These are phyloP conservation scores for Akabosia matsudoensis DNA, from an alignment of 1,140 invertebrate species.

Conservation along the genomic window DNA sequence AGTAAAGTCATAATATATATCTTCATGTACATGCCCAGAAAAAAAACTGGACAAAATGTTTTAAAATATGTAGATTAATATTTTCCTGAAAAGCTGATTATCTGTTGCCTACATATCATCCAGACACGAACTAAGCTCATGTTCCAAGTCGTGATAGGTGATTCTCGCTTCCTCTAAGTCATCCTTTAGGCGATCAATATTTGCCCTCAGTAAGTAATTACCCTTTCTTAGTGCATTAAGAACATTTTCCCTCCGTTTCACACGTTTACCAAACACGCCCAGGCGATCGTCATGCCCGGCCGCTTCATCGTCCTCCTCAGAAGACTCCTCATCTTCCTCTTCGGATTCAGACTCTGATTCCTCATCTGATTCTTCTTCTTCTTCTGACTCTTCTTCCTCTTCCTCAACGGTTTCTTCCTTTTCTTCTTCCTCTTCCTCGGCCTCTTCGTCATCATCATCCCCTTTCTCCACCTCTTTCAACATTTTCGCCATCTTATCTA, in stretches of 20 bases:
- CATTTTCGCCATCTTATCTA: slow-evolving; percentile 80
- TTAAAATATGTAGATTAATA: too few relatives aligned
- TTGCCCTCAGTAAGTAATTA: slow-evolving; percentile 77
- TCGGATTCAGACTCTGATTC: slow-evolving; percentile 62
- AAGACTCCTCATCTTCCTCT: slow-evolving; percentile 57
- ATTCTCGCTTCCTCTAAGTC: slow-evolving; percentile 76
- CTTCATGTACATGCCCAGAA: too few relatives aligned
- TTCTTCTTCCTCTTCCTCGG: slow-evolving; percentile 63
- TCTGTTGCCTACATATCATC: slow-evolving; percentile 56
- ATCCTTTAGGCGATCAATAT: slow-evolving; percentile 78
- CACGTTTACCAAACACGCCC: slow-evolving; percentile 36
- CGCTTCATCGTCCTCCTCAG: slow-evolving; percentile 48
- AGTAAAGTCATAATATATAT: too few relatives aligned
- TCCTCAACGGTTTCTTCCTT: slow-evolving; percentile 60
- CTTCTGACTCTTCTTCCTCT: slow-evolving; percentile 61
- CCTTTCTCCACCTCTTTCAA: slow-evolving; percentile 74
- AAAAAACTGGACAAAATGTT: too few relatives aligned
- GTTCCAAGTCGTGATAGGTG: slow-evolving; percentile 68
- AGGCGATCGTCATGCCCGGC: slow-evolving; percentile 50
- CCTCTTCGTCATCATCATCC: slow-evolving; percentile 56
- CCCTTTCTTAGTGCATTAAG: slow-evolving; percentile 76
- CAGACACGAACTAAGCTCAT: slow-evolving; percentile 76
- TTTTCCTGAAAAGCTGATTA: too few relatives aligned
- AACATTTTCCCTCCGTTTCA: slow-evolving; percentile 70
- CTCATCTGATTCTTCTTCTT: slow-evolving; percentile 59